These are phyloP conservation scores for Physocephala rufipes DNA, from an alignment of 2,888 invertebrate species.

Conservation along the genomic window DNA sequence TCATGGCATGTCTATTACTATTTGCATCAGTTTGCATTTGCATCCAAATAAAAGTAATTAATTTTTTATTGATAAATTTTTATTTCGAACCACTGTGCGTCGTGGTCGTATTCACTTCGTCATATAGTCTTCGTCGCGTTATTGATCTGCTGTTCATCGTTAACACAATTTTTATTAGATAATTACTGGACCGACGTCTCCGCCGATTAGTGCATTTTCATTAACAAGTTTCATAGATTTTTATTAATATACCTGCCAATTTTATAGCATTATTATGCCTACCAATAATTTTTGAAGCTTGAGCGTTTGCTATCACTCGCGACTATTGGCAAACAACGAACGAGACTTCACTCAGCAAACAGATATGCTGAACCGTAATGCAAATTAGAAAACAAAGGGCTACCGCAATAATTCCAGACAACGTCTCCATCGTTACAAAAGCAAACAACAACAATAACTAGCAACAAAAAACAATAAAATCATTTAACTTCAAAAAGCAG, in stretches of 20 bases:
- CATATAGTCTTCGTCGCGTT: too few species aligned
- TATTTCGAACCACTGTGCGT: too few species aligned
- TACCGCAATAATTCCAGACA: background rate
- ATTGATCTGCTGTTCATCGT: too few species aligned
- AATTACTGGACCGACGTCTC: background rate
- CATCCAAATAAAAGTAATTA: too few species aligned
- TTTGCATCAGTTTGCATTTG: too few species aligned
- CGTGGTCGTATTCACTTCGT: too few species aligned
- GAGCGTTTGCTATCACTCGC: background rate
- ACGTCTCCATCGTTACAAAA: slow-evolving; percentile 44
- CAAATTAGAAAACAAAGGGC: background rate
- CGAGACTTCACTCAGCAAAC: slow-evolving; percentile 8
- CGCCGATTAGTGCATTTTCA: background rate
- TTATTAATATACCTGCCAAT: background rate
- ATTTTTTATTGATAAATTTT: too few species aligned
- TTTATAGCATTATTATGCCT: background rate
- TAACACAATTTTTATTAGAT: too few species aligned
- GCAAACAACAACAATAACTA: slow-evolving; percentile 43
- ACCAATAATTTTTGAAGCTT: slow-evolving; percentile 16
- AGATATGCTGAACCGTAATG: too few species aligned
- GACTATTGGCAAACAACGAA: slow-evolving; percentile 7
- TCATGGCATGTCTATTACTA: too few species aligned
- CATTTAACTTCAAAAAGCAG: too few species aligned
- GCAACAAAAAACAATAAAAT: too few species aligned
- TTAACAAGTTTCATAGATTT: background rate